Evolutionary conservation across 2,888 invertebrate species (phyloP).

Genomic region (Lasioglossum morio): DNA sequence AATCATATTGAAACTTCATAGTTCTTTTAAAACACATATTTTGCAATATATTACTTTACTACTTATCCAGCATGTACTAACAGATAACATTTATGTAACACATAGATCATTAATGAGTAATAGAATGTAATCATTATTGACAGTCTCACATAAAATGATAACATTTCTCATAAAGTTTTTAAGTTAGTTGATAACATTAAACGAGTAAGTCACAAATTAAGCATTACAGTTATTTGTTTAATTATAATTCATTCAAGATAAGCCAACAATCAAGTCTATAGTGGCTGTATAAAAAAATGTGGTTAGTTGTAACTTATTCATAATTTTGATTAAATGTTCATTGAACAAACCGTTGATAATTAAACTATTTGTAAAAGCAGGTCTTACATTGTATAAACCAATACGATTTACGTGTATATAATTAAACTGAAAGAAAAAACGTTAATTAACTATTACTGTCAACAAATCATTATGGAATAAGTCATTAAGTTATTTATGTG

Average conservation of each 20-base stretch:
- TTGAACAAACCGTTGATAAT: not conserved
- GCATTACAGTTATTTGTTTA: constrained; percentile 12
- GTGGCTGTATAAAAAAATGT: not conserved
- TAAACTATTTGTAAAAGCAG: not conserved
- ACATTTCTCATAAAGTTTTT: not conserved
- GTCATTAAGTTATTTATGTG: constrained; percentile 29
- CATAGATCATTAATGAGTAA: not conserved
- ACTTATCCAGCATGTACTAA: not conserved
- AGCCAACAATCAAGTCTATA: not conserved
- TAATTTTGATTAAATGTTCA: not conserved
- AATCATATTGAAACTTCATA: not conserved
- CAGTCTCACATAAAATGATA: not conserved
- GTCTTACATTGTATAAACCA: not conserved
- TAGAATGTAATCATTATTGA: not conserved
- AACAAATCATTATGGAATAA: constrained; percentile 34
- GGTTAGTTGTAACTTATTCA: not conserved
- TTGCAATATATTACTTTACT: not conserved
- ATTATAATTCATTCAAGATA: not conserved
- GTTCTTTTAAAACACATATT: not conserved
- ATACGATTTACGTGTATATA: not conserved
- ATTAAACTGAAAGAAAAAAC: not conserved
- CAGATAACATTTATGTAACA: not conserved
- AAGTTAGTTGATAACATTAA: not conserved
- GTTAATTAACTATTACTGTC: constrained; percentile 39
- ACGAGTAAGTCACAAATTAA: constrained; percentile 18